A percentile compares a stretch with the other conserved stretches of the same genome.
phyloP scores from a whole-genome alignment of 2,113 vertebrate species.

The Camelus dromedarius region DNA sequence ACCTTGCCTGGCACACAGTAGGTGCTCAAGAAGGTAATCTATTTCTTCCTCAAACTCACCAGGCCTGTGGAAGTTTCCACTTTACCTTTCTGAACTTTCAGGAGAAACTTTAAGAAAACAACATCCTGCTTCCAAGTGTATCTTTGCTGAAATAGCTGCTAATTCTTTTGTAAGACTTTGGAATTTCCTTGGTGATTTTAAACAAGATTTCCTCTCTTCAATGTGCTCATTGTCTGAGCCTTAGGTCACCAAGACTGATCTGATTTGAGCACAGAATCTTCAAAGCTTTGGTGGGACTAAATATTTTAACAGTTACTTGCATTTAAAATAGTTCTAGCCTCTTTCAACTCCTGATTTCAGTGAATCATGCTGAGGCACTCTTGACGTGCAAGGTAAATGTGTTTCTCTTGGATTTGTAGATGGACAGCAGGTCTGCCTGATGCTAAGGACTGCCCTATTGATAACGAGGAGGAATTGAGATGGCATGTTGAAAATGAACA shows the following conservation, averaged over 20 bases:
- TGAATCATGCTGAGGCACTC: neutral
- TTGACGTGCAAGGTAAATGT: neutral
- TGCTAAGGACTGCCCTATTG: neutral
- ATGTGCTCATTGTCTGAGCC: neutral
- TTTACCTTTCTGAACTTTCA: neutral
- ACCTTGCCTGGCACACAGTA: neutral
- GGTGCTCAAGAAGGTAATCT: neutral
- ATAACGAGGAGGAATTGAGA: neutral
- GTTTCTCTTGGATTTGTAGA: neutral
- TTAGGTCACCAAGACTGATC: neutral
- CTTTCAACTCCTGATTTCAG: neutral
- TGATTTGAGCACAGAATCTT: slow-evolving; percentile 31
- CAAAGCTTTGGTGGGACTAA: neutral
- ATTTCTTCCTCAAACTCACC: neutral
- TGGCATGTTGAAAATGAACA: neutral
- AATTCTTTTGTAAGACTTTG: slow-evolving; percentile 52
- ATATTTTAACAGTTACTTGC: neutral
- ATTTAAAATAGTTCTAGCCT: slow-evolving; percentile 27
- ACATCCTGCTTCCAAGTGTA: neutral
- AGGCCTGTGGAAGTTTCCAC: neutral
- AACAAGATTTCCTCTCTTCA: slow-evolving; percentile 48
- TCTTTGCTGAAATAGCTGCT: neutral
- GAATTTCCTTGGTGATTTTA: slow-evolving; percentile 61
- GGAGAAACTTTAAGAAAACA: slow-evolving; percentile 31
- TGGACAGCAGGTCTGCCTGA: neutral